These are phyloP conservation scores for Parapsyche elsis DNA, from an alignment of 1,140 invertebrate species.

Conservation along the genomic window DNA sequence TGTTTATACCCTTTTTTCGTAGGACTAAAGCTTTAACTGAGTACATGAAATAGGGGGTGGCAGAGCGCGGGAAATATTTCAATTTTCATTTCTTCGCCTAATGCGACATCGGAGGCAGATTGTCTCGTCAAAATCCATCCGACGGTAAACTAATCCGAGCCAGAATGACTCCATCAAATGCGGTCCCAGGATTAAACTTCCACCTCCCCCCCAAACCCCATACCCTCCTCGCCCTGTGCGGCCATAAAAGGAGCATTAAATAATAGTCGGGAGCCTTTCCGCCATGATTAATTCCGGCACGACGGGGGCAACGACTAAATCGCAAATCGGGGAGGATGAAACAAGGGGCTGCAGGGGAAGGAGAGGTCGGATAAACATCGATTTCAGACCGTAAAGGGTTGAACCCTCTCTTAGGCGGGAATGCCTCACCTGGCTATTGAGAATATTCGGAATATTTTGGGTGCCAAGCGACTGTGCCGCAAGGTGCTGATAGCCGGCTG, in stretches of 20 bases:
- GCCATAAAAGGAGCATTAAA: slow-evolving; percentile 54
- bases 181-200: slow-evolving; percentile 33
- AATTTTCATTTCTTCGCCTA: slow-evolving; percentile 14
- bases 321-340: not conserved
- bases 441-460: slow-evolving; percentile 51
- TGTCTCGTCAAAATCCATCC: slow-evolving; percentile 33
- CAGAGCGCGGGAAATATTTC: not conserved
- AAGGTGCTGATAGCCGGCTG: slow-evolving; percentile 47
- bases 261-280: slow-evolving; percentile 49
- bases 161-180: slow-evolving; percentile 41
- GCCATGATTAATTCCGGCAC: slow-evolving; percentile 52
- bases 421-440: slow-evolving; percentile 33
- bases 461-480: slow-evolving; percentile 37
- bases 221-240: slow-evolving; percentile 27
- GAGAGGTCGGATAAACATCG: slow-evolving; percentile 48
- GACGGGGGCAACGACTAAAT: slow-evolving; percentile 35
- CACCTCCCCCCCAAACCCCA: not conserved
- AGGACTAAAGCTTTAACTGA: too few species aligned
- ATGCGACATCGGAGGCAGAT: slow-evolving; percentile 1
- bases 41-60: too few species aligned
- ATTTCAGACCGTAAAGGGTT: slow-evolving; percentile 34
- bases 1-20: too few species aligned
- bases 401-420: slow-evolving; percentile 8
- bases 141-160: slow-evolving; percentile 37
- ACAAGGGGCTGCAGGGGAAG: not conserved